Conservation (phyloP, 2,113 vertebrate species). For the Cephalopterus ornatus region DNA sequence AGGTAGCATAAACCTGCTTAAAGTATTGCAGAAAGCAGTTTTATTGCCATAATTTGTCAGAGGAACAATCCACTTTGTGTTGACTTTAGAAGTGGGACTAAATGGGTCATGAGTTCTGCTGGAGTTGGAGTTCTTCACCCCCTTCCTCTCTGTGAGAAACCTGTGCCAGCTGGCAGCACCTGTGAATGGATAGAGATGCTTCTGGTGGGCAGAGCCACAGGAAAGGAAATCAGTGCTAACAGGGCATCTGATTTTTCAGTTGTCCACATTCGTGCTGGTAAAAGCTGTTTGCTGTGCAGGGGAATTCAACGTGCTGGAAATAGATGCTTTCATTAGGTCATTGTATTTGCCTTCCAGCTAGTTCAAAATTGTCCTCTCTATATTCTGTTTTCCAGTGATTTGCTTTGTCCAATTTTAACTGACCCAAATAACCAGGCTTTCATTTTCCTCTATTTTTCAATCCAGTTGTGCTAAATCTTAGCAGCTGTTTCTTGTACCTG, state of each 20-base stretch:
- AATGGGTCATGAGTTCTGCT: background rate
- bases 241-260: background rate
- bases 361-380: background rate
- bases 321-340: background rate
- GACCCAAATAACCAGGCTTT: slow-evolving; percentile 10
- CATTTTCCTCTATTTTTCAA: background rate
- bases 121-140: background rate
- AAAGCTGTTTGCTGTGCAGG: background rate
- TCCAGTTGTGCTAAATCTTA: background rate
- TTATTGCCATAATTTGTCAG: background rate
- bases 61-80: background rate
- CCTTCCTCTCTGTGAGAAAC: background rate
- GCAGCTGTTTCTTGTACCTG: background rate
- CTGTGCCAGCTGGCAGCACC: background rate
- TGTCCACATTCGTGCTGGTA: background rate
- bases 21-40: background rate
- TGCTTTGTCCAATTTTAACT: slow-evolving; percentile 23
- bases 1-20: background rate
- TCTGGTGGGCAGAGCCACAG: background rate
- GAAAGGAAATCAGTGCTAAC: background rate
- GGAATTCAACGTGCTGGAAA: background rate
- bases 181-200: background rate
- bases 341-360: background rate
- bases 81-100: background rate
- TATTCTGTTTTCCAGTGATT: background rate